A percentile compares a stretch with the other conserved stretches of the same genome.
Evolutionary conservation across 2,797 vertebrate species (phyloP).

Genomic region (Sebastes kiyomatsui): DNA sequence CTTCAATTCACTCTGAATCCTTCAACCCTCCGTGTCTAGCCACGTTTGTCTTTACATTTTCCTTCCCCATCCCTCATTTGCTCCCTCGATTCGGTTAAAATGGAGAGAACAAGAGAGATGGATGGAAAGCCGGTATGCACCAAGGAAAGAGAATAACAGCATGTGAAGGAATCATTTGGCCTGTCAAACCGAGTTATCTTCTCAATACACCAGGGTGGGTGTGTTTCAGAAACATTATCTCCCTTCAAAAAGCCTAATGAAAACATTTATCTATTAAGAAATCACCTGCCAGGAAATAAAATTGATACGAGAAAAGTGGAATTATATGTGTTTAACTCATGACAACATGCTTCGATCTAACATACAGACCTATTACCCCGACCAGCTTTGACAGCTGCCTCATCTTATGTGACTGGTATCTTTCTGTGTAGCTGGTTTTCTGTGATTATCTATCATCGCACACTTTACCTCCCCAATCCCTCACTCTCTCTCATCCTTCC

Average conservation of each 20-base stretch:
- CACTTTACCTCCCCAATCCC: not conserved
- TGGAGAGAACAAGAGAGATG: not conserved
- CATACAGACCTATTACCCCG: not conserved
- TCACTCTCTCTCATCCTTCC: not conserved
- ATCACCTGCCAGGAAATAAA: not conserved
- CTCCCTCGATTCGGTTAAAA: not conserved
- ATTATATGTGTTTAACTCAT: not conserved
- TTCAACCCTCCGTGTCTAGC: not conserved
- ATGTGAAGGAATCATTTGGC: not conserved
- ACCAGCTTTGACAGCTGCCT: not conserved
- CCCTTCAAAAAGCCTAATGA: not conserved
- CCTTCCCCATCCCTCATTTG: not conserved
- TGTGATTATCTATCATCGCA: conserved; percentile 32
- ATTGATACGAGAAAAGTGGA: not conserved
- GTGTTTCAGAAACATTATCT: conserved; percentile 5
- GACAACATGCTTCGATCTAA: not conserved
- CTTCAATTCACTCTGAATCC: not conserved
- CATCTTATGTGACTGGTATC: not conserved
- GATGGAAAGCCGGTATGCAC: not conserved
- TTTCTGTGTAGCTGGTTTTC: conserved; percentile 7
- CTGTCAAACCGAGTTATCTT: conserved; percentile 7
- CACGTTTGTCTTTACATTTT: not conserved
- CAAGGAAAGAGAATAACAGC: not conserved
- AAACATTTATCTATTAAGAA: not conserved
- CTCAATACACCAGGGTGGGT: not conserved